Evolutionary conservation across 35 echinoderm and acorn worm genomes (phyloP).

Genomic region (Apostichopus parvimensis): DNA sequence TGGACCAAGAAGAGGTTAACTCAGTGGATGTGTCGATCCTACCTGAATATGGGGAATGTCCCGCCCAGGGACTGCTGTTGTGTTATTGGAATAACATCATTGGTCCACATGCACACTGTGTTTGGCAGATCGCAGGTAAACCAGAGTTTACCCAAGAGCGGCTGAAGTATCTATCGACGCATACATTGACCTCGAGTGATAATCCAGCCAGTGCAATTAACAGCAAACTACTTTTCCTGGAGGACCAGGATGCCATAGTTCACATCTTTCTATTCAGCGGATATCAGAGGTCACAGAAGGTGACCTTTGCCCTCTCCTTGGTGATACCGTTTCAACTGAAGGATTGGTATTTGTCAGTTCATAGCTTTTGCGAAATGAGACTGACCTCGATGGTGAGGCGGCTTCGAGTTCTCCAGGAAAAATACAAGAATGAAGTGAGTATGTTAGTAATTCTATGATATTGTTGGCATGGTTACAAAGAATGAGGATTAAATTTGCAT

Average conservation of each 20-base stretch:
- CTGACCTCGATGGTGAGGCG: conserved; percentile 78
- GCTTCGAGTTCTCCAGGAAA: conserved; percentile 81
- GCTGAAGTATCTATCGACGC: conserved; percentile 70
- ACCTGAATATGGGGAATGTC: conserved; percentile 58
- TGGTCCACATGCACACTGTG: conserved; percentile 74
- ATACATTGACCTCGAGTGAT: conserved; percentile 86
- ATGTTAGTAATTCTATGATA: no score
- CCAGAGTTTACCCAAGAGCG: conserved; percentile 54
- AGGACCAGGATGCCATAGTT: conserved; percentile 68
- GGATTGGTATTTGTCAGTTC: conserved; percentile 83
- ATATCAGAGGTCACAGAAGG: conserved; percentile 66
- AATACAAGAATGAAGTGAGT: conserved; percentile 63
- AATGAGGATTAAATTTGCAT: no score
- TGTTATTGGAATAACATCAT: conserved; percentile 96
- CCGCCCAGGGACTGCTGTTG: conserved; percentile 73
- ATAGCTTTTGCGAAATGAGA: conserved; percentile 80
- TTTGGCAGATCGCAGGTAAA: conserved; percentile 74
- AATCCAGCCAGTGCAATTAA: conserved; percentile 63
- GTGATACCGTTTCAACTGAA: conserved; percentile 76
- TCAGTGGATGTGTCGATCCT: background rate
- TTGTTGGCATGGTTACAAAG: no score
- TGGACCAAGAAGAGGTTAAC: conserved; percentile 56
- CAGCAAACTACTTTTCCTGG: conserved; percentile 75
- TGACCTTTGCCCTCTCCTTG: conserved; percentile 85
- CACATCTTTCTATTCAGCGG: conserved; percentile 81